Percentiles rank a stretch among this genome's conserved stretches.
Evolutionary conservation across 1,140 invertebrate species (phyloP).

Genomic region (Trissolcus basalis): DNA sequence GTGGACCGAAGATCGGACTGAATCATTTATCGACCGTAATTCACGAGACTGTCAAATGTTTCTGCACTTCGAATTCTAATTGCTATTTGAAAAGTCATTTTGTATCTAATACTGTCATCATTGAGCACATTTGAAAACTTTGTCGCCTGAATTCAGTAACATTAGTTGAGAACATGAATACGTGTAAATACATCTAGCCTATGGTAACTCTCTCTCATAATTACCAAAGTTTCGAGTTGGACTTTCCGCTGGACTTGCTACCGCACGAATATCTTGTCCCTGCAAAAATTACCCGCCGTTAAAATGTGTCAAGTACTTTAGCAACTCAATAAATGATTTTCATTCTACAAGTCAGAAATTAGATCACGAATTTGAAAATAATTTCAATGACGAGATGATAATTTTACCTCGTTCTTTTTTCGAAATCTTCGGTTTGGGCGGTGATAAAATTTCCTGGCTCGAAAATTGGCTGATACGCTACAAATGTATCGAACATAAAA

Average conservation of each 20-base stretch:
- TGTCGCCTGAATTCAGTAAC: conserved; percentile 41
- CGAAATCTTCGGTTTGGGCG: conserved; percentile 6
- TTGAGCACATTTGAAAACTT: conserved; percentile 49
- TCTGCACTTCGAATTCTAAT: conserved; percentile 48
- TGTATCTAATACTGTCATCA: conserved; percentile 47
- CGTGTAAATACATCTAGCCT: conserved; percentile 44
- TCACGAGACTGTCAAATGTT: conserved; percentile 30
- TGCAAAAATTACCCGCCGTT: conserved; percentile 63
- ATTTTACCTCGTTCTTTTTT: conserved; percentile 59
- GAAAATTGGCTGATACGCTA: conserved; percentile 8
- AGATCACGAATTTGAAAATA: too few relatives aligned
- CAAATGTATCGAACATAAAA: too few relatives aligned
- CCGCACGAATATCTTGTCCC: conserved; percentile 43
- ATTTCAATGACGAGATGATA: too few relatives aligned
- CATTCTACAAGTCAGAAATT: neutral
- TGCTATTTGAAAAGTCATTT: conserved; percentile 56
- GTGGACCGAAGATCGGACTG: too few relatives aligned
- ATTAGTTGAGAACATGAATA: conserved; percentile 40
- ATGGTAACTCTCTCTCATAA: conserved; percentile 61
- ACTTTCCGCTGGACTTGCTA: conserved; percentile 42
- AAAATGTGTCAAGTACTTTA: conserved; percentile 37
- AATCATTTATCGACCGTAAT: conserved; percentile 6
- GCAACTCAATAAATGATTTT: conserved; percentile 26
- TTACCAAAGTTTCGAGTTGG: conserved; percentile 66
- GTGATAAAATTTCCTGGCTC: conserved; percentile 17